phyloP scores from a whole-genome alignment of 2,113 vertebrate species.

The Dendrocopos noguchii region DNA sequence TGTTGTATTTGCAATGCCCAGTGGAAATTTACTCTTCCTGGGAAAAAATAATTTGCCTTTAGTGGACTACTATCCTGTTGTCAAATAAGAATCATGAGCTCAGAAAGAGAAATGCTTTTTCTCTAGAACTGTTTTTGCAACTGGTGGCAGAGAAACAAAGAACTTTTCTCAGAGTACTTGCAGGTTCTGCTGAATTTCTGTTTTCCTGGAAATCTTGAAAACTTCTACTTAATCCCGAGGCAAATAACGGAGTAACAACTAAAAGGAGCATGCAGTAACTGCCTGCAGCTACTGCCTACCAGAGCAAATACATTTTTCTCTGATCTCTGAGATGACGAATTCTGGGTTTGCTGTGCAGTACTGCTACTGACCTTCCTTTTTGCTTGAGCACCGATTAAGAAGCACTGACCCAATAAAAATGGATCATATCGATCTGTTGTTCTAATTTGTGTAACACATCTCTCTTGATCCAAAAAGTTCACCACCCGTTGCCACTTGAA shows the following conservation, averaged over 20 bases:
- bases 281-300: background rate
- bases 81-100: background rate
- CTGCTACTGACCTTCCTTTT: conserved; percentile 15
- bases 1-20: background rate
- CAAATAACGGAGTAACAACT: background rate
- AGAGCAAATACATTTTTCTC: background rate
- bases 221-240: background rate
- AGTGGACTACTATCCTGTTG: background rate
- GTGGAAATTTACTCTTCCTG: background rate
- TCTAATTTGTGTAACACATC: conserved; percentile 11
- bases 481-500: background rate
- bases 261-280: background rate
- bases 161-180: background rate
- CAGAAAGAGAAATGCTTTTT: background rate
- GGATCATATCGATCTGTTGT: conserved; percentile 40
- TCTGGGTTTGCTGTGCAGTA: background rate
- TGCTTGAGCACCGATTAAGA: background rate
- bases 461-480: background rate
- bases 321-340: background rate
- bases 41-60: background rate
- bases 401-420: conserved; percentile 39
- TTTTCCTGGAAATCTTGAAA: conserved; percentile 12
- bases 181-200: background rate
- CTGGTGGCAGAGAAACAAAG: background rate
- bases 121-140: background rate